Base-by-base conservation (phyloP, 37 sponge, comb jelly and placozoan genomes). In the Aphrocallistes beatrix region DNA sequence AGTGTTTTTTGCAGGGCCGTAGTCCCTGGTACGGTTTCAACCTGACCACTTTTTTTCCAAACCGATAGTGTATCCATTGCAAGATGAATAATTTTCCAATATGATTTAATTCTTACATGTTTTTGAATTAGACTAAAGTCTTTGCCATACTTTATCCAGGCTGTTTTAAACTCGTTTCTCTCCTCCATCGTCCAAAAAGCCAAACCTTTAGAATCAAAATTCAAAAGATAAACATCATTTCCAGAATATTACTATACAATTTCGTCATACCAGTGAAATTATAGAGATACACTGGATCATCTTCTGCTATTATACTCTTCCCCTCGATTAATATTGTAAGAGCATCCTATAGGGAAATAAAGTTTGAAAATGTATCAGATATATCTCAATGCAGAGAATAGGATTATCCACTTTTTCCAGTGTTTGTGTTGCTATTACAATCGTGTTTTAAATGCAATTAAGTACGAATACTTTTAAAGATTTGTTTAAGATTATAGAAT, bases 61-160 rank as follows among this genome's bases (percentile, higher is more conserved):
- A n/a, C n/a, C n/a, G n/a, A n/a, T n/a, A n/a, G n/a, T n/a, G n/a
- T n/a, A n/a, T n/a, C n/a, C n/a, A n/a, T n/a, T n/a, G n/a, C n/a
- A n/a, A n/a, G n/a, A n/a, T n/a, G n/a, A n/a, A n/a, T n/a, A n/a
- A n/a, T n/a, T n/a, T n/a, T n/a, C n/a, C n/a, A n/a, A n/a, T n/a
- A n/a, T n/a, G n/a, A n/a, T n/a, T n/a, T n/a, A n/a, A 28, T 25
- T 25, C 75, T 28, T 13, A 60, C 75, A 60, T 60, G n/a, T 60
- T 60, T 60, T 30, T 60, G 75, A 25, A 60, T 60, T 28, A 25
- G 75, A 25, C 28, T 60, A 60, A 60, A 60, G 21, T 60, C 75
- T 28, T 60, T 60, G 17, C 75, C 75, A 60, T 60, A 60, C 21
- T 60, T 60, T 6, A 60, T 60, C 75, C 75, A 60, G n/a, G 75